These are phyloP conservation scores for Drosophila pruinosa DNA, from an alignment of 1,140 invertebrate genomes.

Conservation along the genomic window DNA sequence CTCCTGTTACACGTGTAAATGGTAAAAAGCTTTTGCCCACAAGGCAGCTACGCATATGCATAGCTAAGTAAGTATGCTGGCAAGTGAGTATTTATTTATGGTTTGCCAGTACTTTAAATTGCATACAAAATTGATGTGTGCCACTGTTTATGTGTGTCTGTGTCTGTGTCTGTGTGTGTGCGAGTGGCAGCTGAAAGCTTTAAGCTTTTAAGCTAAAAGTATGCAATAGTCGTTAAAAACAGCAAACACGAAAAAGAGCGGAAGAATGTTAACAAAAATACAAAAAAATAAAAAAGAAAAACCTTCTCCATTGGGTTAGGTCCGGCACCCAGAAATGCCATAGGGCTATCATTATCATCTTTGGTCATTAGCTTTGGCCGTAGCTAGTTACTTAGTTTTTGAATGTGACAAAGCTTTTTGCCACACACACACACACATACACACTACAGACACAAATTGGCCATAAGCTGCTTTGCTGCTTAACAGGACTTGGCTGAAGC, in stretches of 20 bases:
- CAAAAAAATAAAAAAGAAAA: neutral
- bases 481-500: slow-evolving; percentile 13
- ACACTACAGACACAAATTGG: slow-evolving; percentile 4
- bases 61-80: slow-evolving; percentile 12
- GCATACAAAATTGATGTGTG: slow-evolving; percentile 40
- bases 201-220: slow-evolving; percentile 35
- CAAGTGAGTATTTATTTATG: slow-evolving; percentile 38
- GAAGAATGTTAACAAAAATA: neutral
- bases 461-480: slow-evolving; percentile 17
- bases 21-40: slow-evolving; percentile 35
- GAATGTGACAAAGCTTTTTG: slow-evolving; percentile 31
- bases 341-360: slow-evolving; percentile 16
- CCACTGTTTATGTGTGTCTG: neutral
- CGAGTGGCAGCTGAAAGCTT: slow-evolving; percentile 19
- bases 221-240: slow-evolving; percentile 19
- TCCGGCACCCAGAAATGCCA: neutral
- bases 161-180: neutral
- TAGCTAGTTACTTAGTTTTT: slow-evolving; percentile 23
- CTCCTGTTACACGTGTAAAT: neutral
- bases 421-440: neutral
- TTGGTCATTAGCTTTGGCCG: slow-evolving; percentile 32
- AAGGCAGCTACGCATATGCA: slow-evolving; percentile 4
- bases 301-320: slow-evolving; percentile 3
- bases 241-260: neutral
- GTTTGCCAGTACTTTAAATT: slow-evolving; percentile 40